These are phyloP conservation scores for Nipponacmea schrenckii DNA, from an alignment of 2,888 invertebrate genomes.

Conservation along the genomic window DNA sequence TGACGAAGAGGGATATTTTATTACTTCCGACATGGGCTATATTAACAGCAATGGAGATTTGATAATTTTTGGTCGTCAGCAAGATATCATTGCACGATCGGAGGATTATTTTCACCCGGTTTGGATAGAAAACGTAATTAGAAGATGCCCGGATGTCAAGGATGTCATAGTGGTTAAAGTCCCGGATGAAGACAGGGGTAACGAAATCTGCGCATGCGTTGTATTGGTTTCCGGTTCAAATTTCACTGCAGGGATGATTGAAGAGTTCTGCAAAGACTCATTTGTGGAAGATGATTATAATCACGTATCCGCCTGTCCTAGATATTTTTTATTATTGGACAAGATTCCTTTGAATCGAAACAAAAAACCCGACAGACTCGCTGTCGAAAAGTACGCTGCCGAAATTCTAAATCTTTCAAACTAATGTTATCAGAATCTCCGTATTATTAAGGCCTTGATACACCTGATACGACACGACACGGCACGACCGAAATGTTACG, in stretches of 20 bases:
- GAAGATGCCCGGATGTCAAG: conserved; percentile 10
- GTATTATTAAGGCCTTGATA: too few relatives aligned
- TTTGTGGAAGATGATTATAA: too few relatives aligned
- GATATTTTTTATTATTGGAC: too few relatives aligned
- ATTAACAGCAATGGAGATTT: conserved; percentile 12
- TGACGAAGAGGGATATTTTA: conserved; percentile 15
- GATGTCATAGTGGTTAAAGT: conserved; percentile 16
- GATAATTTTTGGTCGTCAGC: conserved; percentile 9
- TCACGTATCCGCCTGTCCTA: too few relatives aligned
- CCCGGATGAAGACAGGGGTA: conserved; percentile 9
- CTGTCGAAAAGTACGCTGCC: too few relatives aligned
- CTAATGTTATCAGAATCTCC: too few relatives aligned
- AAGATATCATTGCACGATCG: conserved; percentile 15
- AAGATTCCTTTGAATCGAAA: too few relatives aligned
- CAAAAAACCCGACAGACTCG: too few relatives aligned
- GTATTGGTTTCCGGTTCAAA: conserved; percentile 3
- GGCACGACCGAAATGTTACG: too few relatives aligned
- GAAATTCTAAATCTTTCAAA: too few relatives aligned
- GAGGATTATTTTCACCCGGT: conserved; percentile 17
- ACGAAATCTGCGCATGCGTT: conserved; percentile 23
- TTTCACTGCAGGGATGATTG: background rate
- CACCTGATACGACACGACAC: too few relatives aligned
- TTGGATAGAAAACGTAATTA: conserved; percentile 15
- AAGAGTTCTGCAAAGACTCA: too few relatives aligned
- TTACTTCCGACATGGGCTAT: conserved; percentile 14